A percentile compares a stretch with the other conserved stretches of the same genome.
phyloP scores from a whole-genome alignment of 2,797 vertebrate genomes.

The Eulemur rubriventer region DNA sequence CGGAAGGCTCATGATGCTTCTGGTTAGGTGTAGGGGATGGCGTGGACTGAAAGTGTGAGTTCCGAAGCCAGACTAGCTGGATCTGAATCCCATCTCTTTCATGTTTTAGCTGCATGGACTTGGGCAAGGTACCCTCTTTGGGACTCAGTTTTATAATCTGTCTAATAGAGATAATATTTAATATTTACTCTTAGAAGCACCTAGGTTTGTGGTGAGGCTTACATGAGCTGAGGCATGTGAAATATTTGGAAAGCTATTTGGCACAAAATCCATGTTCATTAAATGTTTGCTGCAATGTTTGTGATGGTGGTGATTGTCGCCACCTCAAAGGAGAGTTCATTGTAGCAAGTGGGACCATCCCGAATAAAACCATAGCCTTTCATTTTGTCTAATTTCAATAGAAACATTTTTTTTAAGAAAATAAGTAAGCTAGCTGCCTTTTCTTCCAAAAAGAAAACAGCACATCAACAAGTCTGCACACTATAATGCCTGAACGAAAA shows the following conservation, averaged over 20 bases:
- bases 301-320: neutral
- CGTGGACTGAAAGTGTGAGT: neutral
- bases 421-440: neutral
- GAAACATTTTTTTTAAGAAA: neutral
- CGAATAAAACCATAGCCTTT: neutral
- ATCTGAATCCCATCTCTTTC: neutral
- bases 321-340: neutral
- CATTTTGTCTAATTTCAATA: neutral
- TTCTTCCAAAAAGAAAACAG: neutral
- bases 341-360: neutral
- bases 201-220: neutral
- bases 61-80: neutral
- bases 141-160: neutral
- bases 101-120: neutral
- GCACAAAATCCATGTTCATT: neutral
- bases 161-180: neutral
- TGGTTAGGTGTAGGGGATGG: neutral
- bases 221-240: neutral
- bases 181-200: neutral
- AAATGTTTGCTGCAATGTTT: neutral
- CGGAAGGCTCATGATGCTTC: neutral
- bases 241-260: neutral
- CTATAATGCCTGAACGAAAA: neutral
- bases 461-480: neutral
- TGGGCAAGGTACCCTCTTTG: neutral